These are phyloP conservation scores for Tamandua tetradactyla DNA, from an alignment of 2,797 vertebrate species.

Conservation along the genomic window DNA sequence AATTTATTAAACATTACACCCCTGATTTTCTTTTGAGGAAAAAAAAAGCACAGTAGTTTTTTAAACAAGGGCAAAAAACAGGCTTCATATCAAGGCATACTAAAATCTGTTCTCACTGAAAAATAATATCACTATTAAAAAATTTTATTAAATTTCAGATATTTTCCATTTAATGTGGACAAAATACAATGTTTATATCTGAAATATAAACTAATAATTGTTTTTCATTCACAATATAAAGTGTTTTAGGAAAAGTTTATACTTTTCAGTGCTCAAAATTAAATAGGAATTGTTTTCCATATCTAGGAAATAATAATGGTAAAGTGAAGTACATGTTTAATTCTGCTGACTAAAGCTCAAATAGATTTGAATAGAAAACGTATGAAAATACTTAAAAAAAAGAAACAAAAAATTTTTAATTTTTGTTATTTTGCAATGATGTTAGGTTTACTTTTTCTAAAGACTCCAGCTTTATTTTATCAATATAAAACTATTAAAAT, in stretches of 20 bases:
- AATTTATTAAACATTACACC: constrained; percentile 56
- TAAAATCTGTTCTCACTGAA: constrained; percentile 45
- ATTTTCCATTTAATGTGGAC: constrained; percentile 42
- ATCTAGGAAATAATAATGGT: constrained; percentile 57
- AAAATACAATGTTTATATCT: constrained; percentile 46
- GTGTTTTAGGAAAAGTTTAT: constrained; percentile 59
- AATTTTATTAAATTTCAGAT: constrained; percentile 45
- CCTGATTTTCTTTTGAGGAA: constrained; percentile 50
- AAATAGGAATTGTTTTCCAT: constrained; percentile 51
- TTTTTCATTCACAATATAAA: constrained; percentile 68
- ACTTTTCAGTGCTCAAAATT: constrained; percentile 54
- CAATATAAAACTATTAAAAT: constrained; percentile 81
- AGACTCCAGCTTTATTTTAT: constrained; percentile 59
- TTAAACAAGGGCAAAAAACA: constrained; percentile 41
- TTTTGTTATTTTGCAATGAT: constrained; percentile 64
- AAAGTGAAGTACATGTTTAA: constrained; percentile 55
- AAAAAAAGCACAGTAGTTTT: not conserved
- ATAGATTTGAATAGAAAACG: constrained; percentile 39
- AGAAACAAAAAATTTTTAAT: constrained; percentile 44
- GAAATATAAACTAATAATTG: constrained; percentile 61
- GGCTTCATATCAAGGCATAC: not conserved
- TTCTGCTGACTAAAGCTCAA: constrained; percentile 52
- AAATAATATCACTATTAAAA: constrained; percentile 24
- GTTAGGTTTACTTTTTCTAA: constrained; percentile 59
- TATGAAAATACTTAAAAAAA: not conserved